phyloP scores from a whole-genome alignment of 2,113 vertebrate genomes.

The Nestor notabilis region DNA sequence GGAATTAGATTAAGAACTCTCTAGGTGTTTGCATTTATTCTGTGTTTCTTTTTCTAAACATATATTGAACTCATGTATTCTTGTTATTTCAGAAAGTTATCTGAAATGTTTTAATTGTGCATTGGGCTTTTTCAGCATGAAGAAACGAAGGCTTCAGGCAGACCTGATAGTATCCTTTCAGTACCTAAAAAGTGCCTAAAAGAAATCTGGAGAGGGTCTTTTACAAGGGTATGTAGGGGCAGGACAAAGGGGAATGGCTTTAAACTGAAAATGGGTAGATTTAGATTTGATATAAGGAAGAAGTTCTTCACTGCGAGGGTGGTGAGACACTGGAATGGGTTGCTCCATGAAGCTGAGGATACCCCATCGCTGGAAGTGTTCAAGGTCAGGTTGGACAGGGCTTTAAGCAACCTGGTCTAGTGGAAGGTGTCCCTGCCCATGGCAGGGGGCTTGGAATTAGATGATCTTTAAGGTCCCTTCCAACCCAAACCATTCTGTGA shows the following conservation, averaged over 20 bases:
- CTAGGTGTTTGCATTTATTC: neutral
- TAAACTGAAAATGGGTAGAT: neutral
- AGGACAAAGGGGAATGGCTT: neutral
- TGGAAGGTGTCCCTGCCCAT: neutral
- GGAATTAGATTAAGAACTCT: neutral
- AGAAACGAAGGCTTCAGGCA: neutral
- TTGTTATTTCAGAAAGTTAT: neutral
- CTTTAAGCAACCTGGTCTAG: neutral
- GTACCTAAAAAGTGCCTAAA: neutral
- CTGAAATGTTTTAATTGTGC: neutral
- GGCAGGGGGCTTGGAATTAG: accelerated
- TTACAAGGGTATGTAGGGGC: neutral
- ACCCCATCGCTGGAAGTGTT: accelerated
- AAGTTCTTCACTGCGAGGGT: neutral
- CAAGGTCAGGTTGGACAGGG: neutral
- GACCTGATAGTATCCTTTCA: neutral
- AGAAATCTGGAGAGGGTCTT: neutral
- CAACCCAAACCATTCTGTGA: neutral
- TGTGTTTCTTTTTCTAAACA: neutral
- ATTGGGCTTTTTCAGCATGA: neutral
- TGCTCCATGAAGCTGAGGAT: neutral
- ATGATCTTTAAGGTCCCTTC: neutral
- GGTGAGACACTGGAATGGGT: neutral
- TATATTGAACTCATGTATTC: neutral
- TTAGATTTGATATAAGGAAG: neutral